Evolutionary conservation across 1,140 invertebrate genomes (phyloP).

Genomic region (Manduca sexta): DNA sequence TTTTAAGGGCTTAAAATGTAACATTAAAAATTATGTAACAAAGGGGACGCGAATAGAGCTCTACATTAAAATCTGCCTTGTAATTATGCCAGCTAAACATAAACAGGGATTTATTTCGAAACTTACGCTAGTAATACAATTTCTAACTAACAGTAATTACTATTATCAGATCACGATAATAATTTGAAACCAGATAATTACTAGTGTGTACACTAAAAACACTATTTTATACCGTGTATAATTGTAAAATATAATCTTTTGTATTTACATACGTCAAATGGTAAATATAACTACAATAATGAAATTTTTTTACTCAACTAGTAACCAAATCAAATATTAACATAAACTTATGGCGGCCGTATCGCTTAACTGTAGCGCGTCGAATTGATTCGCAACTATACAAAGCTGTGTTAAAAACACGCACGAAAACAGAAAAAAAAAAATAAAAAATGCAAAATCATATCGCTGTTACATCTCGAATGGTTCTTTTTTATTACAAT

Average conservation of each 20-base stretch:
- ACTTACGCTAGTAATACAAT: background rate
- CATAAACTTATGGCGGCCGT: no score
- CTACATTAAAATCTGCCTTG: slow-evolving; percentile 64
- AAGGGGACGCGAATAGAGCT: slow-evolving; percentile 65
- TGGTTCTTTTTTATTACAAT: slow-evolving; percentile 70
- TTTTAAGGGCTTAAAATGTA: no score
- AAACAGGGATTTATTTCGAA: slow-evolving; percentile 39
- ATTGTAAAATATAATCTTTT: no score
- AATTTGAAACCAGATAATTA: no score
- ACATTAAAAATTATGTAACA: slow-evolving; percentile 1
- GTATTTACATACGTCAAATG: no score
- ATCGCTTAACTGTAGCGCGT: background rate
- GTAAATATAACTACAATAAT: no score
- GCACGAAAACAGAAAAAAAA: slow-evolving; percentile 42
- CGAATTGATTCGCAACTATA: slow-evolving; percentile 31
- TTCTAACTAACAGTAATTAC: no score
- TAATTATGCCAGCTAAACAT: slow-evolving; percentile 64
- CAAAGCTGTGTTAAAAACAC: slow-evolving; percentile 51
- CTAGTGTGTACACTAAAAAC: no score
- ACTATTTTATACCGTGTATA: no score
- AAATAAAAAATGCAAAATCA: slow-evolving; percentile 68
- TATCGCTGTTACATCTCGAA: slow-evolving; percentile 70
- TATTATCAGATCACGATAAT: no score
- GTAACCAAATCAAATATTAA: no score
- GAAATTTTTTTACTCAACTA: no score